Evolutionary conservation across 2,797 vertebrate species (phyloP), one percentile per base, ranked within the genome.

Genomic region (Microctenopoma lineatum): DNA sequence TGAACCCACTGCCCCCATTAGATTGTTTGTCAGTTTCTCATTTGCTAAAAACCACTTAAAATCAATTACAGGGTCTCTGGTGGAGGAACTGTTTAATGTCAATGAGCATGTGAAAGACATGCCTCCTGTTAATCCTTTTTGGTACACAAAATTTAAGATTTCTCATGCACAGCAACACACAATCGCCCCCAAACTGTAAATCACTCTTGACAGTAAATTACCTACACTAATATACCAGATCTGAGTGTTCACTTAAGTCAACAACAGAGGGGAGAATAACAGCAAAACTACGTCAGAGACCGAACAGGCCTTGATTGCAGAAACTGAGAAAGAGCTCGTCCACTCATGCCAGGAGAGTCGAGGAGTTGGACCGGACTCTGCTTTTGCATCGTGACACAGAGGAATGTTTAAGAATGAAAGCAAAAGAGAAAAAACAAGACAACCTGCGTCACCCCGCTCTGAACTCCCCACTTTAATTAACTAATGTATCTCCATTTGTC

Each of bases 401-500:
- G 83, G 89, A 92, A 90, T 89, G 84, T 90, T 88, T 71, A 73
- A 83, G 84, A 90, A 86, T 80, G 75, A 86, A 85, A 79, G 67
- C 70, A 38, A 70, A 32, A 87, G 93, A 88, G 61, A 18, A 55
- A 53, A 59, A 60, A 45, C 39, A 45, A 46, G 81, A 89, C 86
- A 75, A 90, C 81, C 90, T 90, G 89, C 84, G 83, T 95, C 89
- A 95, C 89, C 91, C 77, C 60, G 12, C 82, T 88, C 87, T 95
- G 92, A 95, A 95, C 92, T 93, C 94, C 94, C 86, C 86, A 86
- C 84, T 91, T 89, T 92, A 95, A 95, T 96, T 94, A 95, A 88
- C 92, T 93, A 92, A 95, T 94, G 89, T 84, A 85, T 92, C 92
- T 92, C 93, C 91, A 95, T 96, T 94, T 95, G 94, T 94, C 92